These are phyloP conservation scores for Dicerorhinus sumatrensis DNA, from an alignment of 2,113 vertebrate species.

Conservation along the genomic window DNA sequence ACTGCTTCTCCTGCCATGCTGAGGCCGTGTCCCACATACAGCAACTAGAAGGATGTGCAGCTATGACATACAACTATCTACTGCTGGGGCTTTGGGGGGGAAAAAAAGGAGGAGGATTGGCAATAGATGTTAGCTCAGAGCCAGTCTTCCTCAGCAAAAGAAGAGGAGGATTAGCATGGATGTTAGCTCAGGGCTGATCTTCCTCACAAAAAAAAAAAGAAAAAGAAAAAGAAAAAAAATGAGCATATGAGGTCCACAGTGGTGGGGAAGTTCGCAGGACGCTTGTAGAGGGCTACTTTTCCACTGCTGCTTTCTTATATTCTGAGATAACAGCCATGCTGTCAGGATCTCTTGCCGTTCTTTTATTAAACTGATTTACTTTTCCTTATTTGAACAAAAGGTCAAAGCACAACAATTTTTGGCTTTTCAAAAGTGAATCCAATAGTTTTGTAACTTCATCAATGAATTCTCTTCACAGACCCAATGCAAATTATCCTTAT, in stretches of 20 bases:
- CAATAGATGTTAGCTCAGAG: too few relatives aligned
- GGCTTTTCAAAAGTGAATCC: slow-evolving; percentile 53
- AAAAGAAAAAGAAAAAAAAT: too few relatives aligned
- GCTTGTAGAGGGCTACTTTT: neutral
- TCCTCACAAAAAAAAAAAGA: too few relatives aligned
- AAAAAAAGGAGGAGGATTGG: too few relatives aligned
- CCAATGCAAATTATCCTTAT: neutral
- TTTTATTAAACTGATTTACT: neutral
- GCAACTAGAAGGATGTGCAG: too few relatives aligned
- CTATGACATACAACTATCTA: too few relatives aligned
- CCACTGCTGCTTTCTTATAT: neutral
- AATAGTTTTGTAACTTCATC: slow-evolving; percentile 48
- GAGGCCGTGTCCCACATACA: too few relatives aligned
- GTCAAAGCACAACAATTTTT: slow-evolving; percentile 42
- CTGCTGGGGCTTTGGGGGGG: too few relatives aligned
- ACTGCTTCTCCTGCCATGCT: too few relatives aligned
- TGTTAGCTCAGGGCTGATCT: too few relatives aligned
- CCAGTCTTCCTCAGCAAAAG: too few relatives aligned
- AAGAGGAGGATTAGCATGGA: too few relatives aligned
- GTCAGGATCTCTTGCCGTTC: neutral
- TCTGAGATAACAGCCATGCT: neutral
- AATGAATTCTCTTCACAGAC: slow-evolving; percentile 28
- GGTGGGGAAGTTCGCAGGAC: neutral
- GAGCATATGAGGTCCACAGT: neutral
- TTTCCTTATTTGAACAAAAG: slow-evolving; percentile 60